These are phyloP conservation scores for Athrips mouffetella DNA, from an alignment of 2,888 invertebrate genomes.

Conservation along the genomic window DNA sequence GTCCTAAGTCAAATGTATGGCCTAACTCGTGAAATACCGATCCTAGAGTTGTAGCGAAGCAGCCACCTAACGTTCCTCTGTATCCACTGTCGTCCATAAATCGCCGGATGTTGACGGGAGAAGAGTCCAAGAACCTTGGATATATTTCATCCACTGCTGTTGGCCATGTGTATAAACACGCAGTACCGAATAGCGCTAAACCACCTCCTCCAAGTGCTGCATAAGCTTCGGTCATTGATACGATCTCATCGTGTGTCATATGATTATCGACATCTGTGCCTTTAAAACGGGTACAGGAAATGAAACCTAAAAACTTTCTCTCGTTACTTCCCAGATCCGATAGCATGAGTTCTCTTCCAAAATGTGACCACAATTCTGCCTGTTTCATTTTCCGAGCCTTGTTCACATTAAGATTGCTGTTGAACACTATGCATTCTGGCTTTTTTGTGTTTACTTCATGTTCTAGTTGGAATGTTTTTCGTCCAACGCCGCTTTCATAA, in stretches of 20 bases:
- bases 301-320: conserved; percentile 92
- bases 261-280: conserved; percentile 80
- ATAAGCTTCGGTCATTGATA: conserved; percentile 85
- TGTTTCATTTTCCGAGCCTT: conserved; percentile 86
- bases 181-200: conserved; percentile 93
- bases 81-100: conserved; percentile 96
- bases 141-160: conserved; percentile 82
- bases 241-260: conserved; percentile 83
- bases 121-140: conserved; percentile 65
- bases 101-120: conserved; percentile 82
- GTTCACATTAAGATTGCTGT: conserved; percentile 83
- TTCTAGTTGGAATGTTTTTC: conserved; percentile 90
- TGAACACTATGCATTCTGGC: conserved; percentile 84
- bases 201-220: conserved; percentile 96
- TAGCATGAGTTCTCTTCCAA: conserved; percentile 90
- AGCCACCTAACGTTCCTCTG: conserved; percentile 90
- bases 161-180: conserved; percentile 95
- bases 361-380: conserved; percentile 89
- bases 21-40: conserved; percentile 95
- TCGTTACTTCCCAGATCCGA: conserved; percentile 80
- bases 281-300: conserved; percentile 90
- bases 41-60: conserved; percentile 93
- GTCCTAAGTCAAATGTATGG: conserved; percentile 96
- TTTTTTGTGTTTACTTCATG: conserved; percentile 76
- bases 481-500: conserved; percentile 84